Conservation (phyloP, 2,888 invertebrate species). For the Cryptocheilus praepositus region DNA sequence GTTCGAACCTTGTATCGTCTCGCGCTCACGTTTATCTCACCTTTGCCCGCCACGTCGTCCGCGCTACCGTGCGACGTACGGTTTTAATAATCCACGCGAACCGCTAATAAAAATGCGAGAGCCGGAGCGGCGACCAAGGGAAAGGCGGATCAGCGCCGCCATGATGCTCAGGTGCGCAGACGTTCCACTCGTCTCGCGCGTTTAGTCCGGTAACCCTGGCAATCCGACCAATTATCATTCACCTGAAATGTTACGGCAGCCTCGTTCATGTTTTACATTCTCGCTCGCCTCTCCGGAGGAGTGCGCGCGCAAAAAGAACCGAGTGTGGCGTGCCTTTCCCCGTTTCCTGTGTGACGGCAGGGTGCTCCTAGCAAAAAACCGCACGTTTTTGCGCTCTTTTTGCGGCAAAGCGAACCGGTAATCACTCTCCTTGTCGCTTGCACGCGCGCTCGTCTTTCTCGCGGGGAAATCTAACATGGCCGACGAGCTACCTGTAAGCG, state of each 20-base stretch:
- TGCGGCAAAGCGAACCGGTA: neutral
- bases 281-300: no score
- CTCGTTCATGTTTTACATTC: no score
- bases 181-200: conserved; percentile 48
- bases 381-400: neutral
- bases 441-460: neutral
- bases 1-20: no score
- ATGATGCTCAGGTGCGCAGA: conserved; percentile 66
- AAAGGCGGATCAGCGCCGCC: conserved; percentile 62
- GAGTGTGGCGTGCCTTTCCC: no score
- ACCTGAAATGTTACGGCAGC: neutral
- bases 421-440: neutral
- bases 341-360: no score
- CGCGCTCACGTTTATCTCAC: neutral
- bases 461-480: conserved; percentile 6
- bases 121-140: conserved; percentile 61
- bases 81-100: no score
- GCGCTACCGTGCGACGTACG: no score
- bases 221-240: conserved; percentile 2
- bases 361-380: no score
- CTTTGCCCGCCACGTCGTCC: conserved; percentile 1
- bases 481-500: conserved; percentile 3
- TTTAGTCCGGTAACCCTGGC: neutral
- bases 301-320: no score
- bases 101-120: conserved; percentile 2